phyloP scores from a whole-genome alignment of 2,797 vertebrate species.

The Lepidocolaptes lacrymiger region DNA sequence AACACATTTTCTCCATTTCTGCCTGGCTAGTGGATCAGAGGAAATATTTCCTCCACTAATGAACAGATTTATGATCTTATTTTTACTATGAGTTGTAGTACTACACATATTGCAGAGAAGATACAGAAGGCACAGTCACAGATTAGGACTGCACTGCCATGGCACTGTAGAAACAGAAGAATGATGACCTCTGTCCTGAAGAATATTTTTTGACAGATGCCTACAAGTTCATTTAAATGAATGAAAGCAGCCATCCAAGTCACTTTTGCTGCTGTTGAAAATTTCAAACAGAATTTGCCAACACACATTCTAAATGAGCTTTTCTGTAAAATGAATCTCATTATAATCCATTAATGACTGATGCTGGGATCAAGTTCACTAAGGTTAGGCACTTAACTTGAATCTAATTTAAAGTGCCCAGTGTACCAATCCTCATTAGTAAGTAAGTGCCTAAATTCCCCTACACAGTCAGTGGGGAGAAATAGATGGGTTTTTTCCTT shows the following conservation, averaged over 20 bases:
- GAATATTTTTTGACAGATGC: constrained; percentile 11
- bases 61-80: not conserved
- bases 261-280: not conserved
- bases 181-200: not conserved
- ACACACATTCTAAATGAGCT: not conserved
- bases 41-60: not conserved
- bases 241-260: not conserved
- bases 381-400: constrained; percentile 42
- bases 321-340: constrained; percentile 9
- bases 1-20: not conserved
- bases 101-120: not conserved
- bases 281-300: constrained; percentile 25
- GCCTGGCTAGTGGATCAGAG: not conserved
- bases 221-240: not conserved
- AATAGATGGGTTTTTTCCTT: not conserved
- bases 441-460: not conserved
- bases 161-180: not conserved
- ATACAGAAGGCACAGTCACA: not conserved
- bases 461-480: not conserved
- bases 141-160: not conserved
- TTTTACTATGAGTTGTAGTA: not conserved
- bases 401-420: not conserved
- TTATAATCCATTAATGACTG: constrained; percentile 33
- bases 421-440: not conserved
- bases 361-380: constrained; percentile 11